These are phyloP conservation scores for Mesochorus sp. DNA, from an alignment of 2,888 invertebrate genomes.

Conservation along the genomic window DNA sequence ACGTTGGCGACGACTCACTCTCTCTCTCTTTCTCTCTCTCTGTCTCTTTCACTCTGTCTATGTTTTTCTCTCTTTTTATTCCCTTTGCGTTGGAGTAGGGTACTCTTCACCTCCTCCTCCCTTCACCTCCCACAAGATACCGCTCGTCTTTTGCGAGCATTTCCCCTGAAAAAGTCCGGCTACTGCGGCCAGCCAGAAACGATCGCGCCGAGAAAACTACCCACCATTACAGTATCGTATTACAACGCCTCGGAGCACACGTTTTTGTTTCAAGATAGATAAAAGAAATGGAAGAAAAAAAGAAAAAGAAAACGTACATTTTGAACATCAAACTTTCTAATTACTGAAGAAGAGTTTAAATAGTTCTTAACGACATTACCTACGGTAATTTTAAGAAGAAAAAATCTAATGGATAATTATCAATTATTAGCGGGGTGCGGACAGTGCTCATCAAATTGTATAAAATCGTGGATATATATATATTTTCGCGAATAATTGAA, in stretches of 20 bases:
- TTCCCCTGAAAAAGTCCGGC: constrained; percentile 62
- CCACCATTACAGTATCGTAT: constrained; percentile 53
- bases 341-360: background rate
- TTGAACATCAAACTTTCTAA: background rate
- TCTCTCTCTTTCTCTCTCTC: constrained; percentile 16
- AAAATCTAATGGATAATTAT: too few relatives aligned
- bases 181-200: constrained; percentile 59
- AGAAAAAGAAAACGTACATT: background rate
- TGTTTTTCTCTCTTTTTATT: constrained; percentile 37
- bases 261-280: background rate
- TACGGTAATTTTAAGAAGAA: too few relatives aligned
- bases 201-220: constrained; percentile 54
- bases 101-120: background rate
- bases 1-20: constrained; percentile 25
- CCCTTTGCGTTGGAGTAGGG: constrained; percentile 48
- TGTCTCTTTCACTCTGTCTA: constrained; percentile 21
- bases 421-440: too few relatives aligned
- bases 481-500: too few relatives aligned
- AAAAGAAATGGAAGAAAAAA: background rate
- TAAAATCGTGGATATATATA: too few relatives aligned
- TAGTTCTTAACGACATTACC: too few relatives aligned
- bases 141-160: constrained; percentile 51
- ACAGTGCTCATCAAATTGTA: too few relatives aligned
- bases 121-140: constrained; percentile 45
- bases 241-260: constrained; percentile 27